Evolutionary conservation across 2,113 vertebrate genomes (phyloP).

Genomic region (Mus pahari): DNA sequence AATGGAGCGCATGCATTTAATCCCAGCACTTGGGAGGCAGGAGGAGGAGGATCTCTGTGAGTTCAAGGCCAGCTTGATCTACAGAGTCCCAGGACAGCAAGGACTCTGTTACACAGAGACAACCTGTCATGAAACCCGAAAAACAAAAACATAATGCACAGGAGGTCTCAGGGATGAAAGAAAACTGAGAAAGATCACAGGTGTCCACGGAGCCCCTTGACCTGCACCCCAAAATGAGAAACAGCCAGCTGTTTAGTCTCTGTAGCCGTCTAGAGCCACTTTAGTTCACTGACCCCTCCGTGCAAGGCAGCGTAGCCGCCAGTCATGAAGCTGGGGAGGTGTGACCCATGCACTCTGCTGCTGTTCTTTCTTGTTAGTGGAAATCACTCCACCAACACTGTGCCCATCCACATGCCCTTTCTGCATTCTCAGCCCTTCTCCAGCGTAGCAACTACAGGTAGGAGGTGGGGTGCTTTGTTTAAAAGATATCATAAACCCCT

Average conservation of each 20-base stretch:
- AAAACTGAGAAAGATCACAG: not conserved
- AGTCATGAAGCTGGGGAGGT: not conserved
- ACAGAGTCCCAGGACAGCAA: not conserved
- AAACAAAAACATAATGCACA: not conserved
- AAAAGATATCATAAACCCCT: not conserved
- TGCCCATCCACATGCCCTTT: not conserved
- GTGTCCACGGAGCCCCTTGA: not conserved
- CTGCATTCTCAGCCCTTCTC: not conserved
- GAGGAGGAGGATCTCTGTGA: not conserved
- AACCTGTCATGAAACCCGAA: not conserved
- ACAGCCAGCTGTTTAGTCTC: no score
- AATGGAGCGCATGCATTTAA: not conserved
- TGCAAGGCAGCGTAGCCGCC: not conserved
- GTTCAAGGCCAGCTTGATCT: not conserved
- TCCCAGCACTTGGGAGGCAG: not conserved
- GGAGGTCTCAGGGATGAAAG: not conserved
- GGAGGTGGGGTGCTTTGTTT: not conserved
- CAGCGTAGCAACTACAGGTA: not conserved
- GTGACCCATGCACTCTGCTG: not conserved
- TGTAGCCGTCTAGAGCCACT: not conserved
- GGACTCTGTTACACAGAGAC: not conserved
- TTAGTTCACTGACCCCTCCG: not conserved
- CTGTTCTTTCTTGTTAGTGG: not conserved
- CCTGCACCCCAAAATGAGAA: not conserved
- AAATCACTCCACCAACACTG: not conserved